Conservation (phyloP, 2,888 invertebrate species). For the Apotomis betuletana region DNA sequence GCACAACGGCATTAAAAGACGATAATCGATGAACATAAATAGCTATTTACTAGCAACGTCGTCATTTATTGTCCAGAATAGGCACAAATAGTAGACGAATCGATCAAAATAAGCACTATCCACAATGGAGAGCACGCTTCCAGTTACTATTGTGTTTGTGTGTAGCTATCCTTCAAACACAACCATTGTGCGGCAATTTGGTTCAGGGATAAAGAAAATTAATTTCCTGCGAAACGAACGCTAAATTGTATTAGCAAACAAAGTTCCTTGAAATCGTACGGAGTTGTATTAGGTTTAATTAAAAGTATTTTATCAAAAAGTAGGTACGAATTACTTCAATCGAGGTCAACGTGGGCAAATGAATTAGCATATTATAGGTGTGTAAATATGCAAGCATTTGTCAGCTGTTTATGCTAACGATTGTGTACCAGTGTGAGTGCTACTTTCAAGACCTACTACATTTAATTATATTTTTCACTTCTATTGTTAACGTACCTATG, state of each 20-base stretch:
- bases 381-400: too few relatives aligned
- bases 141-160: background rate
- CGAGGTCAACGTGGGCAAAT: too few relatives aligned
- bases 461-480: too few relatives aligned
- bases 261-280: background rate
- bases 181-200: slow-evolving; percentile 3
- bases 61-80: slow-evolving; percentile 1
- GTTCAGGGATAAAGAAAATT: background rate
- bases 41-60: background rate
- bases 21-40: background rate
- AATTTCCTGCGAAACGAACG: slow-evolving; percentile 15
- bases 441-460: too few relatives aligned
- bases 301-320: background rate
- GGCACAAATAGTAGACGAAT: background rate
- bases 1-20: background rate
- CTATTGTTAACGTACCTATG: too few relatives aligned
- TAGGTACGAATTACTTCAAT: too few relatives aligned
- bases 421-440: too few relatives aligned
- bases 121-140: background rate
- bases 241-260: background rate
- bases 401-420: too few relatives aligned
- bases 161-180: background rate
- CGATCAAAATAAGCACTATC: slow-evolving; percentile 14
- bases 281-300: background rate
- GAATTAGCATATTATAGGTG: too few relatives aligned